Base-by-base conservation (phyloP, 2,797 vertebrate species). In the Hipposideros larvatus region DNA sequence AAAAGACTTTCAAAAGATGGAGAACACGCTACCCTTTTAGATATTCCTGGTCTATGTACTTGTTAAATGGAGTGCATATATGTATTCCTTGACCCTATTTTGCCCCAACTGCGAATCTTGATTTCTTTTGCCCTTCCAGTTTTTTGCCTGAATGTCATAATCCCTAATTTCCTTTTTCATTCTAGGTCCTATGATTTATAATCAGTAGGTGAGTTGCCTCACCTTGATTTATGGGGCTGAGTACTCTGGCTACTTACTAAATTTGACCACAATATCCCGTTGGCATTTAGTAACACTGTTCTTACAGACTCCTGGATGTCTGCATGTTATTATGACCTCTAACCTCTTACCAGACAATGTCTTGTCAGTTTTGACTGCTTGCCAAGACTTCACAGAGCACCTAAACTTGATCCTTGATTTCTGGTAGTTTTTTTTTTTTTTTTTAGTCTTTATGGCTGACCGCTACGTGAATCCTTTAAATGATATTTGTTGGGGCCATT, bases 241-340 rank as follows among this genome's bases (percentile, higher is more conserved):
- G 1, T 86, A 15, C 2, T 71, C 57, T 22, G 61, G 3, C 8
- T 43, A 24, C 16, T 61, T 73, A 59, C 28, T 82, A 63, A 71
- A 34, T 63, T 24, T 77, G 61, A 77, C 19, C 22, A 21, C 7
- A 24, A 0, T 7, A 15, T 14, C 63, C 26, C 10, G 59, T 9
- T 65, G 26, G 46, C n/a, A 78, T 66, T 57, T 83, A 91, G 78
- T 68, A 55, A 71, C 71, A 63, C 13, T 43, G 1, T 65, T 46
- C 18, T 57, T 70, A 34, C 16, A 89, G 75, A 70, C 18, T 70
- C 79, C n/a, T 65, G 7, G 4, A 65, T 37, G 16, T 95, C 80
- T 91, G 15, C 16, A 22, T 90, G 6, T n/a, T 95, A 6, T n/a
- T 95, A 87, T 28, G 19, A 93, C 78, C 53, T 94, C 74, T 94